Conservation (phyloP, 2,113 vertebrate genomes). For the Lamprotornis superbus region DNA sequence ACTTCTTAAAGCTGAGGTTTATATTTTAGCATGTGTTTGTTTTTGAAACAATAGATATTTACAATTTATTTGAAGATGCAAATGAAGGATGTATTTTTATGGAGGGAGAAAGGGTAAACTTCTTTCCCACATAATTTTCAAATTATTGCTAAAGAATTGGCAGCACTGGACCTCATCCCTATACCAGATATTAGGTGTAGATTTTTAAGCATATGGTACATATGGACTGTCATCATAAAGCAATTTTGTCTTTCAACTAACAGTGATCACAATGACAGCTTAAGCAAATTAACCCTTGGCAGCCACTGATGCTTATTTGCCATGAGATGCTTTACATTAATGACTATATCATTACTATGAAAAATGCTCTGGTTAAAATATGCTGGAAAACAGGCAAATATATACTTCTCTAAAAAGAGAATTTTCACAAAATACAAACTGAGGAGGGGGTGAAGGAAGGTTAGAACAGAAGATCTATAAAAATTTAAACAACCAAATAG, state of each 20-base stretch:
- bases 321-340: not conserved
- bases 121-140: not conserved
- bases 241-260: not conserved
- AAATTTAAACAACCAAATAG: not conserved
- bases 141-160: not conserved
- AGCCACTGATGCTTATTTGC: not conserved
- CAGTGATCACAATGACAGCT: not conserved
- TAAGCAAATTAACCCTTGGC: not conserved
- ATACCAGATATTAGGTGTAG: not conserved
- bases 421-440: not conserved
- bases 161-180: not conserved
- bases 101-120: not conserved
- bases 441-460: not conserved
- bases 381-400: not conserved
- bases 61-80: not conserved
- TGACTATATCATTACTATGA: not conserved
- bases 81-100: not conserved
- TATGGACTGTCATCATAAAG: not conserved
- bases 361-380: not conserved
- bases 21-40: not conserved
- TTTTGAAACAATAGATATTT: constrained; percentile 42
- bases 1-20: constrained; percentile 22
- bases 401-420: not conserved
- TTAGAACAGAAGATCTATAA: not conserved
- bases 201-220: not conserved